These are phyloP conservation scores for Asteroscopus sphinx DNA, from an alignment of 2,888 invertebrate genomes.

Conservation along the genomic window DNA sequence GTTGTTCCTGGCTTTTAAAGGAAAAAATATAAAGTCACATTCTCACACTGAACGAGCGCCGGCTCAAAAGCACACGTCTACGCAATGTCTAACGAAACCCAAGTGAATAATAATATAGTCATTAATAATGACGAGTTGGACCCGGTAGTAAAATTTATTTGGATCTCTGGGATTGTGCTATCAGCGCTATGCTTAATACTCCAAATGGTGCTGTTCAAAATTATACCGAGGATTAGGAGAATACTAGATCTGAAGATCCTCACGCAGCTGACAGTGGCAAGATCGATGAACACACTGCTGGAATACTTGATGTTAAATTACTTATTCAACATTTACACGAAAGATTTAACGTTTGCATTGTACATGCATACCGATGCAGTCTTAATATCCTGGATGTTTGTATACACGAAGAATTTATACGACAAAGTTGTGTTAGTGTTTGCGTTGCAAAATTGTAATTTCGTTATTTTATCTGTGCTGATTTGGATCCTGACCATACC, in stretches of 20 bases:
- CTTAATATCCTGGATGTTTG: conserved; percentile 75
- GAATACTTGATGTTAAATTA: conserved; percentile 63
- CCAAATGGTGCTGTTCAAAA: conserved; percentile 62
- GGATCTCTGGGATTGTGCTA: conserved; percentile 35
- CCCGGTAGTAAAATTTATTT: background rate
- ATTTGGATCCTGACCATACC: conserved; percentile 70
- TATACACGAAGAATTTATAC: conserved; percentile 77
- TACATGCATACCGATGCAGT: conserved; percentile 73
- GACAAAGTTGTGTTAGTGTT: conserved; percentile 76
- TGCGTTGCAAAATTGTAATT: conserved; percentile 55
- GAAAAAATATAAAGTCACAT: conserved; percentile 15
- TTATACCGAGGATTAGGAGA: conserved; percentile 69
- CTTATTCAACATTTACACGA: background rate
- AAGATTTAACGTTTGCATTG: conserved; percentile 48
- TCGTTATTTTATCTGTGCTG: conserved; percentile 55
- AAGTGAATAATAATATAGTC: conserved; percentile 1
- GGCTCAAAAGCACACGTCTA: background rate
- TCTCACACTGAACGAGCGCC: conserved; percentile 3
- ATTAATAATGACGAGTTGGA: background rate
- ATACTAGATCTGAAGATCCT: conserved; percentile 75
- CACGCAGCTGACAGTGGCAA: conserved; percentile 70
- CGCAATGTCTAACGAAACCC: conserved; percentile 30
- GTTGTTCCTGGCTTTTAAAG: background rate
- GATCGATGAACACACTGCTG: conserved; percentile 65
- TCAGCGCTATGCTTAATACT: conserved; percentile 66